Evolutionary conservation across 2,113 vertebrate genomes (phyloP), one percentile per base, ranked within the genome.

Genomic region (Enhydra lutris): DNA sequence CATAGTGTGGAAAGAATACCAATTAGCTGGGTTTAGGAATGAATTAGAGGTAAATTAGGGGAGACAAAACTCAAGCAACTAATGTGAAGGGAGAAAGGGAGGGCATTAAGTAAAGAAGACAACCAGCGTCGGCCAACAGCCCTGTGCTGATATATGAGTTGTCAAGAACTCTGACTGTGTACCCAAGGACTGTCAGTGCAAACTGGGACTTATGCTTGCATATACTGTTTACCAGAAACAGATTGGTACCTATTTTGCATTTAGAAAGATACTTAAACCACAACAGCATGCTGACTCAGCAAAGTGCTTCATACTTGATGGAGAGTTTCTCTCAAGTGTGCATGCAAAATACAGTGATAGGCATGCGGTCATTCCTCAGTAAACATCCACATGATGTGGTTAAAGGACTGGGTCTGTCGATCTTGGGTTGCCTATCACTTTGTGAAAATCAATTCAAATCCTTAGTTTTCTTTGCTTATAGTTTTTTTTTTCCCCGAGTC

Each of bases 161-260:
- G 94, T 96, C 94, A 96, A 84, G 90, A 59, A 85, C 94, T 92
- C 95, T 98, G 91, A 92, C 52, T 21, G 39, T 6, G 63, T 36
- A 65, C 88, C 50, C 80, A 89, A 47, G 89, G 86, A 21, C 94
- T 95, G 84, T 97, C 94, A 91, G 34, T 12, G 1, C 11, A 83
- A 92, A 88, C 88, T 21, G 39, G 52, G 87, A 96, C 90, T 88
- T 69, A 78, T 42, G 89, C 73, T 85, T 82, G 11, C n/a, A 34
- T 78, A 73, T 59, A 91, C 90, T 95, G 76, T 91, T 97, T 93
- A 80, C 34, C 74, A 91, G 87, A 82, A 65, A 92, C 34, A 88
- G 90, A 96, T 79, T 86, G 92, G 74, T 79, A 74, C 36, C 91
- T 95, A 71, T 39, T 98, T 98, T 97, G 96, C 96, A 97, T 98